Conservation (phyloP, 2,113 vertebrate genomes). For the Tricholaema leucomelas region DNA sequence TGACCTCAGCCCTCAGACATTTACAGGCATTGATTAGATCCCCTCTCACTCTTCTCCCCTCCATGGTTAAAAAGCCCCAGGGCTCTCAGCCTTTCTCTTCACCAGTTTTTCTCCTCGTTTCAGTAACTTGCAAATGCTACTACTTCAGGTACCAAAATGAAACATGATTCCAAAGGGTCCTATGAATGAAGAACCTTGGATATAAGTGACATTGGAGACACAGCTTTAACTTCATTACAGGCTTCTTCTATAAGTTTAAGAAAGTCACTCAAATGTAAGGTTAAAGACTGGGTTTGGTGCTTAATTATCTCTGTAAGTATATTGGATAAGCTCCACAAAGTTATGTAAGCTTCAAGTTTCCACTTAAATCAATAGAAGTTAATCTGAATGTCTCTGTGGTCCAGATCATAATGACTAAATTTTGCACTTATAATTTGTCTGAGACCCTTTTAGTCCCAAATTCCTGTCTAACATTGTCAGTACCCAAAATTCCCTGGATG, state of each 20-base stretch:
- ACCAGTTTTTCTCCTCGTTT: not conserved
- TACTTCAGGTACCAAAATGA: not conserved
- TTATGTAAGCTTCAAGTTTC: constrained; percentile 6
- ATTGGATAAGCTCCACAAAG: not conserved
- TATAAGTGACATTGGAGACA: not conserved
- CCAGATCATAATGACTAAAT: not conserved
- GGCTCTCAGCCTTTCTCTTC: not conserved
- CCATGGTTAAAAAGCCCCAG: too few species aligned
- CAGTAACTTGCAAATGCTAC: not conserved
- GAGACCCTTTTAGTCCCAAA: constrained; percentile 7
- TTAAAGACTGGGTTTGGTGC: not conserved
- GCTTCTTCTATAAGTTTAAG: not conserved
- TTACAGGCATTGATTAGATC: too few species aligned
- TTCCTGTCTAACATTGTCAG: not conserved
- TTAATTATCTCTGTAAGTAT: not conserved
- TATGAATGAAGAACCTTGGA: not conserved
- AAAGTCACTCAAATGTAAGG: not conserved
- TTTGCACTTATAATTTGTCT: not conserved
- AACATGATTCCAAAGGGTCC: not conserved
- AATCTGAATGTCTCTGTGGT: not conserved
- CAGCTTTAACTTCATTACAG: not conserved
- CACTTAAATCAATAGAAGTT: constrained; percentile 16
- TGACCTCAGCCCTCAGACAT: too few species aligned
- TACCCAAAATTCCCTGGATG: constrained; percentile 12
- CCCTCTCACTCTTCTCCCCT: too few species aligned